Evolutionary conservation across 2,797 vertebrate species (phyloP).

Genomic region (Masticophis lateralis): DNA sequence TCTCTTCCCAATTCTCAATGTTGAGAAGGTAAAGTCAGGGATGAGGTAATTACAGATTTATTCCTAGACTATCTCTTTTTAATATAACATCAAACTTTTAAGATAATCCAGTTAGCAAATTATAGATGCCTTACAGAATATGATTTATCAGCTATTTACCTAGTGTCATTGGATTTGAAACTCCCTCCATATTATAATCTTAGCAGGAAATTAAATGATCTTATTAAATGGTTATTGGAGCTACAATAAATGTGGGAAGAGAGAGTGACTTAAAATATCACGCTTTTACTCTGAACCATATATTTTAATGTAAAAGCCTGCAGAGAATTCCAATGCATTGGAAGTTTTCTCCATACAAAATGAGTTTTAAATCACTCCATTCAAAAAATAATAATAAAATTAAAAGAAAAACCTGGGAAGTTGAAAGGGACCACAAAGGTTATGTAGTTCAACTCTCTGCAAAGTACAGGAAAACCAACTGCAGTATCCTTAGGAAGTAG

Average conservation of each 20-base stretch:
- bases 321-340: not conserved
- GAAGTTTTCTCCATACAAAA: not conserved
- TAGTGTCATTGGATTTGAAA: not conserved
- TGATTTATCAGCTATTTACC: not conserved
- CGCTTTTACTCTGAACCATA: not conserved
- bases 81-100: slow-evolving; percentile 60
- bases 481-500: not conserved
- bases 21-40: slow-evolving; percentile 23
- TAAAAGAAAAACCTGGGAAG: not conserved
- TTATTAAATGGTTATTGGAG: not conserved
- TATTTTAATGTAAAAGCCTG: not conserved
- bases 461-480: not conserved
- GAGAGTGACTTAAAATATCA: not conserved
- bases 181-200: not conserved
- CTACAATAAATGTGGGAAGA: not conserved
- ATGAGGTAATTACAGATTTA: slow-evolving; percentile 46
- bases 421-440: not conserved
- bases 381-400: not conserved
- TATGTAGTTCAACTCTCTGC: not conserved
- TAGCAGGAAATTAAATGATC: not conserved
- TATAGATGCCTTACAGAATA: not conserved
- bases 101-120: slow-evolving; percentile 6
- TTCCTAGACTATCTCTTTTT: slow-evolving; percentile 70
- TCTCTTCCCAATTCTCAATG: slow-evolving; percentile 64
- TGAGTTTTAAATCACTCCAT: not conserved